Evolutionary conservation across 1,140 invertebrate species (phyloP), one percentile per base, ranked within the genome.

Genomic region (Halyomorpha halys): DNA sequence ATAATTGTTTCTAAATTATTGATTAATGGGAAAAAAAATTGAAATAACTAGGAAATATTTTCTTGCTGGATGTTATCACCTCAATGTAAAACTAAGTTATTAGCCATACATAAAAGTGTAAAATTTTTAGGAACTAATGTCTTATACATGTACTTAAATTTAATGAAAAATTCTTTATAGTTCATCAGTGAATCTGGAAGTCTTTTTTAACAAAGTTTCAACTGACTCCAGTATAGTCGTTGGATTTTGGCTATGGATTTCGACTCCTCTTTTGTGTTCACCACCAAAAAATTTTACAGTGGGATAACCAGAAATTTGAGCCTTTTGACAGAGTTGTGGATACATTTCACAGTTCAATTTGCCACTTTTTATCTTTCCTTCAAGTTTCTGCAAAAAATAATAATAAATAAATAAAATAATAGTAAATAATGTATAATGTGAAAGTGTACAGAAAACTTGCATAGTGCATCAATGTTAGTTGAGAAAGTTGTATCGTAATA

Each of bases 321-420:
- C 78, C 62, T 75, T 66, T 4, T 71, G 66, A 71, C 82, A 84
- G 14, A 79, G 53, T 14, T 69, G 44, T 19, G 68, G 68, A 64
- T 77, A 73, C 21, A 70, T 61, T 34, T 83, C 77, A 73, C 83
- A 85, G 71, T 85, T 78, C 2, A 84, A 69, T 73, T 79, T 81
- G 13, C 77, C 82, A 44, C 77, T 73, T 61, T 75, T 76, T 3
- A 80, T 76, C 66, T 70, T 71, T n/a, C 76, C 77, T 59, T 80
- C 73, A 34, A 83, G 67, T 68, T 73, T 71, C 80, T 83, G 68
- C 53, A 73, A 72, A 54, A 64, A 53, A 54, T 44, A 67, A 63
- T 69, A 60, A 65, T 9, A 34, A 56, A 49, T 15, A 23, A 15
- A 47, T 14, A n/a, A n/a, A n/a, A n/a, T n/a, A n/a, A n/a, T n/a